Evolutionary conservation across 2,113 vertebrate genomes (phyloP).

Genomic region (Ctenomys sociabilis): DNA sequence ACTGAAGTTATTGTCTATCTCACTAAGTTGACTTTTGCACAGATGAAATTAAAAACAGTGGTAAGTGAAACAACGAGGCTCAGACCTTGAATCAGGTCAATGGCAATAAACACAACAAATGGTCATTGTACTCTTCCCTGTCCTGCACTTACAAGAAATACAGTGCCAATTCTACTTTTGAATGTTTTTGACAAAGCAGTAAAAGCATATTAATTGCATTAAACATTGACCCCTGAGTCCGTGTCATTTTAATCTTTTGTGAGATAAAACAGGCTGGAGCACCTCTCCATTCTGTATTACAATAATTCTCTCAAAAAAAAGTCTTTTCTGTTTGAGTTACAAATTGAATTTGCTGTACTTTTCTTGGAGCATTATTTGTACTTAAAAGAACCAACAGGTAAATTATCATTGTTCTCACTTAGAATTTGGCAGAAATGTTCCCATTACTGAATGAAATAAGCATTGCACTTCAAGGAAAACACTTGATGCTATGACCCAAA

Average conservation of each 20-base stretch:
- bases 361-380: not conserved
- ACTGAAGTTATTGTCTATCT: not conserved
- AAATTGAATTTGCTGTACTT: not conserved
- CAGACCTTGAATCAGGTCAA: not conserved
- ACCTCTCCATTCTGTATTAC: not conserved
- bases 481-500: not conserved
- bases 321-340: not conserved
- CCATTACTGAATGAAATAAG: not conserved
- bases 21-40: not conserved
- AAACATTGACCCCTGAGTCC: not conserved
- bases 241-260: not conserved
- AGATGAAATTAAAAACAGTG: not conserved
- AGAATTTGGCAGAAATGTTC: not conserved
- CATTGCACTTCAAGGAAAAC: not conserved
- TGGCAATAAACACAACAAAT: not conserved
- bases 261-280: not conserved
- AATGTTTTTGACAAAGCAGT: not conserved
- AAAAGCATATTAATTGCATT: not conserved
- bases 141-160: not conserved
- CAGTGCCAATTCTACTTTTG: not conserved
- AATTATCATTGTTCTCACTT: constrained; percentile 4
- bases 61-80: not conserved
- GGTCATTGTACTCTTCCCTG: not conserved
- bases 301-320: constrained; percentile 13
- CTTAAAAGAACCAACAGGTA: not conserved